Base-by-base conservation (phyloP, 2,797 vertebrate species). In the Pseudopleuronectes americanus region DNA sequence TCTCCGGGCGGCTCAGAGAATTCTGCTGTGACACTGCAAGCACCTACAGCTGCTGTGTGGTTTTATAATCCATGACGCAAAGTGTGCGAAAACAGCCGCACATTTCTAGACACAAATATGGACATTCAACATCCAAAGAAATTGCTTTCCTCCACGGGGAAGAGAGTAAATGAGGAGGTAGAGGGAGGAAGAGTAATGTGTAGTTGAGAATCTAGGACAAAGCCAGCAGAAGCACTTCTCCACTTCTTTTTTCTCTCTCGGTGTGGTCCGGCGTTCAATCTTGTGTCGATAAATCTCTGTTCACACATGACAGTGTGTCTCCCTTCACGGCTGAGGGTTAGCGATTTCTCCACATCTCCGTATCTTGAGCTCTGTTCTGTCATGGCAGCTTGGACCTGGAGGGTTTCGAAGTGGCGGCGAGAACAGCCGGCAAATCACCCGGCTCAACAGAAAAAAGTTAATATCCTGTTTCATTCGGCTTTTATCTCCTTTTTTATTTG, bases 121-220 rank as follows among this genome's bases (percentile, higher is more conserved):
- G 17, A 45, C 12, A 19, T 26, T 33, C 51, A 72, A 47, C 41
- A 23, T 33, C 41, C 3, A 65, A 59, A 58, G 43, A 54, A 70
- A 67, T 23, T 1, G 23, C 24, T 56, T 57, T 47, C 19, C 23
- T 65, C 53, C 67, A 13, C 56, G 21, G 71, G 63, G 68, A 79
- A n/a, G 38, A 48, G 51, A 54, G 12, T 68, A 74, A 54, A 67
- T 19, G 52, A 38, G n/a, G 57, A 38, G 47, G 21, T 56, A 33
- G 56, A 56, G 57, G 47, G 68, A 66, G 54, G 64, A 68, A 57
- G 69, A 81, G 72, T 66, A 75, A 77, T 47, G 58, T 76, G 70
- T 52, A 33, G 52, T 64, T 80, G 49, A 72, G 64, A 84, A 90
- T 87, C 75, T 79, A 64, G 83, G 79, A 72, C 79, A 73, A 73